phyloP scores from a whole-genome alignment of 2,797 vertebrate genomes.

The Etheostoma nigrum region DNA sequence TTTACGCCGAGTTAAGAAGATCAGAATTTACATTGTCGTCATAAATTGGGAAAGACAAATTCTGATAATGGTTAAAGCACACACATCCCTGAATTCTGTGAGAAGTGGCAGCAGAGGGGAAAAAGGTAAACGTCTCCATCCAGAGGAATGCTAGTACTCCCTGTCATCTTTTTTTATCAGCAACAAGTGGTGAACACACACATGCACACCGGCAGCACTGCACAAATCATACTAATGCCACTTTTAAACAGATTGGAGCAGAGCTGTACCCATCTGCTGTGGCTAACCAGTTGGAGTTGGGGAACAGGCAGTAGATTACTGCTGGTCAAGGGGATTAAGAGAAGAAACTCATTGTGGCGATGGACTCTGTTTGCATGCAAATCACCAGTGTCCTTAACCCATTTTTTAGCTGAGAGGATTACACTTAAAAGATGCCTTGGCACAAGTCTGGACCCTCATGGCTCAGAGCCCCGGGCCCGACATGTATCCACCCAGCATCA shows the following conservation, averaged over 20 bases:
- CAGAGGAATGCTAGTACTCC: conserved; percentile 42
- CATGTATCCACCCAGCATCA: conserved; percentile 8
- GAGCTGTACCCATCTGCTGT: conserved; percentile 71
- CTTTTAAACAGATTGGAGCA: conserved; percentile 61
- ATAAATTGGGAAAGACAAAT: conserved; percentile 15
- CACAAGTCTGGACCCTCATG: conserved; percentile 35
- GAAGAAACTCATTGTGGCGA: conserved; percentile 58
- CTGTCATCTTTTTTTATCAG: conserved; percentile 38
- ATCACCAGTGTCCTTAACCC: conserved; percentile 37
- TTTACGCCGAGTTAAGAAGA: conserved; percentile 28
- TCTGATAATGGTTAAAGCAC: conserved; percentile 3
- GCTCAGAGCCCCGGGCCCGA: background rate
- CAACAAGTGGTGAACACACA: conserved; percentile 52
- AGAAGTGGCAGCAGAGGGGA: conserved; percentile 39
- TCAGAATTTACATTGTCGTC: conserved; percentile 20
- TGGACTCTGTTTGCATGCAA: conserved; percentile 60
- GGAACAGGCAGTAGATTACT: conserved; percentile 69
- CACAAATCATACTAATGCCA: conserved; percentile 63
- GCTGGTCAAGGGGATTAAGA: conserved; percentile 69
- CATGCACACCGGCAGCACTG: conserved; percentile 1
- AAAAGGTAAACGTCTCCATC: conserved; percentile 51
- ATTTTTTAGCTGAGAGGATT: conserved; percentile 54
- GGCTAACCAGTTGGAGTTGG: conserved; percentile 47
- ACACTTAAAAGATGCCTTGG: conserved; percentile 38
- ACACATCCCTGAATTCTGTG: conserved; percentile 11